Evolutionary conservation across 2,797 vertebrate species (phyloP), one percentile per base, ranked within the genome.

Genomic region (Phalloptychus januarius): DNA sequence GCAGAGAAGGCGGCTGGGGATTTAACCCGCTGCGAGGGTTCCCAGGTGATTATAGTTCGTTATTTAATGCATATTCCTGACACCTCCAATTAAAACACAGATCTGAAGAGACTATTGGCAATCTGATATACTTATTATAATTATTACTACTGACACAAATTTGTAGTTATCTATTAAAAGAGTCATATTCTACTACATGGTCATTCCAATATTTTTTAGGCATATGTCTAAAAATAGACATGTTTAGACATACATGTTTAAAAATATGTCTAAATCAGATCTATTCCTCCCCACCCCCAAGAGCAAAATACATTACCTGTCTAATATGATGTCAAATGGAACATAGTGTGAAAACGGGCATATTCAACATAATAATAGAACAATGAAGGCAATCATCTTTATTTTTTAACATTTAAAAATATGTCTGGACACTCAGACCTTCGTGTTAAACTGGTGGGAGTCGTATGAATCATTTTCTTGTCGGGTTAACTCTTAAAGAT

Each of bases 21-120:
- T 0, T 0, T 40, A 23, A 78, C 84, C 0, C 0, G 0, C 2
- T 96, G 96, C 78, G 1, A 5, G 1, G 5, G 2, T 38, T 25
- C 4, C 0, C 7, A 82, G 93, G 95, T 83, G 81, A 13, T 48
- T 11, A 40, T n/a, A 38, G 4, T 7, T 73, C 33, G 33, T 28
- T 54, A 50, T 12, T 38, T 72, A 52, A 54, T 25, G 16, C 20
- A 40, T 38, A 46, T 2, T 12, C 44, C 52, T 18, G 25, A 58
- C 1, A 7, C 3, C 20, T 12, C 50, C 36, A 54, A 40, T 25
- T 40, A 72, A 52, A 72, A 33, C 48, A n/a, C 31, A 73, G 8
- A 70, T 70, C 11, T 23, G 61, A 65, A 36, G 36, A 65, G 5
- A 13, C 25, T 70, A 70, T 28, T 42, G 25, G 4, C 33, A 65